Conservation (phyloP, 1,140 invertebrate species). For the Eueides isabella region DNA sequence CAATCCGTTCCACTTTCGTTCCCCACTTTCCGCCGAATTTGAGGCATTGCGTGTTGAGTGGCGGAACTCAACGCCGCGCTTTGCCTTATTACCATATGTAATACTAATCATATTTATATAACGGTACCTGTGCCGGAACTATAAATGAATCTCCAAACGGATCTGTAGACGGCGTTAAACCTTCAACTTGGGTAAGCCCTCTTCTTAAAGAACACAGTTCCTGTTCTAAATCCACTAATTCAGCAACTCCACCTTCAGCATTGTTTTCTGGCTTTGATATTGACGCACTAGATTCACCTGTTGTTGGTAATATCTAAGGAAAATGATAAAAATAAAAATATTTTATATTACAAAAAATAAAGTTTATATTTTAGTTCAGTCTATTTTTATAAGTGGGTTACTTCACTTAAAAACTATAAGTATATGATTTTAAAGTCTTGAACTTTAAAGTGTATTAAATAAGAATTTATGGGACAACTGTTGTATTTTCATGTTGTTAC, state of each 20-base stretch:
- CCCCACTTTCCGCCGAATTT: no score
- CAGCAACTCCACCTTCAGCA: constrained; percentile 84
- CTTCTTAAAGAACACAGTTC: constrained; percentile 95
- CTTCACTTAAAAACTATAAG: no score
- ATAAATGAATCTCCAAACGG: constrained; percentile 93
- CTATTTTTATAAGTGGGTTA: no score
- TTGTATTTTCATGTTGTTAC: no score
- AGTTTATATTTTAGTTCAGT: no score
- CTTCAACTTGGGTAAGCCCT: constrained; percentile 93
- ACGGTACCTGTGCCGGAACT: constrained; percentile 55
- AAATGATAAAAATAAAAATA: background rate
- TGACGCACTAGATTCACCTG: constrained; percentile 49
- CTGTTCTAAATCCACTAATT: constrained; percentile 96
- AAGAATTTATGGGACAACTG: no score
- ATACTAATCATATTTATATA: background rate
- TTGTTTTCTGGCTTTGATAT: constrained; percentile 50
- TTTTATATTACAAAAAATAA: background rate
- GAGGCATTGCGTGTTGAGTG: no score
- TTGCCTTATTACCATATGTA: no score
- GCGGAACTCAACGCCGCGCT: no score
- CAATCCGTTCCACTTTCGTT: no score
- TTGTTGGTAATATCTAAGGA: constrained; percentile 53
- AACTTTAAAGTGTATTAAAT: no score
- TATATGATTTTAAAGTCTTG: no score
- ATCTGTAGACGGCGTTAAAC: constrained; percentile 91